Base-by-base conservation (phyloP, 2,797 vertebrate species). In the Sebastes elongatus region DNA sequence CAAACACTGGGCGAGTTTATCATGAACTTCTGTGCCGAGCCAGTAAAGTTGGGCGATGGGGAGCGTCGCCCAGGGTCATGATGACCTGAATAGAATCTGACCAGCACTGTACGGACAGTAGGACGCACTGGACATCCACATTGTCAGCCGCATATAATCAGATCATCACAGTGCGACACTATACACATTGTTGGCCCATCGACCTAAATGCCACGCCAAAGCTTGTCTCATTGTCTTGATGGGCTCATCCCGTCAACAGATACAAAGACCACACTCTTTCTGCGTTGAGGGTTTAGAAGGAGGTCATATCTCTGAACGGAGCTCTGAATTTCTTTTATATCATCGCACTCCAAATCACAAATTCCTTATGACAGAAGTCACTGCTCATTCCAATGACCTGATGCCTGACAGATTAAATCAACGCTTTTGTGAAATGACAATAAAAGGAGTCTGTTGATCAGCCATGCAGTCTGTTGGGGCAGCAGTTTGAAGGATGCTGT, bases 341-440 rank as follows among this genome's bases (percentile, higher is more conserved):
- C 64, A 84, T 71, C 25, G 85, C 73, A 89, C 82, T 74, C 78
- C 75, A 71, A 86, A 93, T 88, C 90, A 86, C 70, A 57, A 86
- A 95, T 94, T 94, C 93, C 90, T 83, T 30, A 81, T 78, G 85
- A 83, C 72, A 88, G 64, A 25, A 92, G 89, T 95, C 94, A 94
- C 71, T 71, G 74, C 78, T 88, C 91, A 92, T 93, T 83, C 86
- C 86, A 76, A 82, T 74, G 92, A 92, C 89, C 83, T 80, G 84
- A 89, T 88, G 90, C 89, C 79, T 82, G 42, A 33, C 76, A 89
- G 93, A 93, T 94, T 89, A 93, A 93, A 95, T 93, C 92, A 87
- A 94, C 5, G 86, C 94, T 93, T 92, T 91, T 94, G 92, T 93
- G 91, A 90, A 67, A 69, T 82, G 66, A 92, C 88, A 91, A 91